Base-by-base conservation (phyloP, 1,140 invertebrate genomes). In the Oryzaephilus surinamensis region DNA sequence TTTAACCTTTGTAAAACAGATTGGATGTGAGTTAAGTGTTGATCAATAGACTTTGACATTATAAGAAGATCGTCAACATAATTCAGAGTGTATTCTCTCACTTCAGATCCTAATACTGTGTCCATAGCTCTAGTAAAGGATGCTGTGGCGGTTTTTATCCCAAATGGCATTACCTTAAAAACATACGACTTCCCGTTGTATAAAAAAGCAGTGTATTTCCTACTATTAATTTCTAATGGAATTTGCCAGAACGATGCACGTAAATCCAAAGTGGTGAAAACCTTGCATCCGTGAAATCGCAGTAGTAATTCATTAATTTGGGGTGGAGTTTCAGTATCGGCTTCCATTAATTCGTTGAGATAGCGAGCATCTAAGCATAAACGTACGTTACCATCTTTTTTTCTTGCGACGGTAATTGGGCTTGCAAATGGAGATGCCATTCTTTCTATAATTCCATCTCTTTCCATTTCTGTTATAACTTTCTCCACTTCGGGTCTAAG, bases 281-380 rank as follows among this genome's bases (percentile, higher is more conserved):
- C 29, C 21, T 38, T 12, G 15, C 16, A 19, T 1, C n/a, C 11
- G 7, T 14, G 18, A 29, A 31, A 43, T 6, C 36, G 8, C 21
- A 10, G 11, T n/a, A 10, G 31, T 3, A 43, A 8, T 14, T 43
- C 41, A 4, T 27, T 23, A 7, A 14, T 14, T 14, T 19, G n/a
- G 16, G 12, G 46, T n/a, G 53, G 53, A 4, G 41, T 31, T 32
- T 50, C 55, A 35, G 43, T 41, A 32, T 58, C 53, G 11, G 32
- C 36, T 13, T 45, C 43, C 14, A 55, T 44, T 27, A 37, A 23
- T 6, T 32, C 17, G 29, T 55, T 54, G 18, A 55, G 23, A 30
- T 32, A 28, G 11, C 52, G 39, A 1, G 51, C 54, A 49, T 57
- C 52, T 6, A 55, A 31, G 32, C 55, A 54, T 11, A 54, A 33